These are phyloP conservation scores for Nomada fabriciana DNA, from an alignment of 2,888 invertebrate genomes.

Conservation along the genomic window DNA sequence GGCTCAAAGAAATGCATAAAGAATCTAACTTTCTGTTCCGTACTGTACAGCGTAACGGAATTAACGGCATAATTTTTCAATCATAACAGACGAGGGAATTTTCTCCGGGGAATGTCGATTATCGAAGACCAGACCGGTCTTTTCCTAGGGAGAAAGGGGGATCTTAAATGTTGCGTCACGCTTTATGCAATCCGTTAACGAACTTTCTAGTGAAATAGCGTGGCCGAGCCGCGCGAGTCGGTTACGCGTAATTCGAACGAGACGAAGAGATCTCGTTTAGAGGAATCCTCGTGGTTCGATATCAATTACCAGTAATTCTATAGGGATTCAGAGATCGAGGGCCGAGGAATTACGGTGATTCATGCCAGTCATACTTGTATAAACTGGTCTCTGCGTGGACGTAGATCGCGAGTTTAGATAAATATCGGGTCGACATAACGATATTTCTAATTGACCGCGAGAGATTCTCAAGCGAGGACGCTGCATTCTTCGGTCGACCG, in stretches of 20 bases:
- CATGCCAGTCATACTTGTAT: not conserved
- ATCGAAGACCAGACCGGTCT: not conserved
- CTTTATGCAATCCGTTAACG: constrained; percentile 18
- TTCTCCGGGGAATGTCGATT: not conserved
- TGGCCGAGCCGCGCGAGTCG: no score
- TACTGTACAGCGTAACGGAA: not conserved
- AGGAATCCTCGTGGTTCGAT: not conserved
- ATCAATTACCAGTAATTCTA: constrained; percentile 4
- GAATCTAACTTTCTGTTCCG: not conserved
- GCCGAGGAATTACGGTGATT: constrained; percentile 6
- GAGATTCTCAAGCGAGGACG: not conserved
- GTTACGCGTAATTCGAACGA: not conserved
- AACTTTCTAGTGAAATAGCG: constrained; percentile 19
- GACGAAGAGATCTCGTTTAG: not conserved
- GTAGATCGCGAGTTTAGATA: not conserved
- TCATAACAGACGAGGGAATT: not conserved
- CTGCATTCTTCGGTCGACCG: not conserved
- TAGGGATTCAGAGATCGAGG: not conserved
- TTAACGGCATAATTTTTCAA: not conserved
- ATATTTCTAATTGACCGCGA: no score
- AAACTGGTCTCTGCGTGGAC: not conserved
- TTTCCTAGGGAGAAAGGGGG: not conserved
- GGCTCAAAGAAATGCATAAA: not conserved
- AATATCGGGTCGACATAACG: not conserved
- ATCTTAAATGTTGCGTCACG: constrained; percentile 23